A percentile compares a stretch with the other conserved stretches of the same genome.
Evolutionary conservation across 2,888 invertebrate species (phyloP).

Genomic region (Hermaeophaga mercurialis): DNA sequence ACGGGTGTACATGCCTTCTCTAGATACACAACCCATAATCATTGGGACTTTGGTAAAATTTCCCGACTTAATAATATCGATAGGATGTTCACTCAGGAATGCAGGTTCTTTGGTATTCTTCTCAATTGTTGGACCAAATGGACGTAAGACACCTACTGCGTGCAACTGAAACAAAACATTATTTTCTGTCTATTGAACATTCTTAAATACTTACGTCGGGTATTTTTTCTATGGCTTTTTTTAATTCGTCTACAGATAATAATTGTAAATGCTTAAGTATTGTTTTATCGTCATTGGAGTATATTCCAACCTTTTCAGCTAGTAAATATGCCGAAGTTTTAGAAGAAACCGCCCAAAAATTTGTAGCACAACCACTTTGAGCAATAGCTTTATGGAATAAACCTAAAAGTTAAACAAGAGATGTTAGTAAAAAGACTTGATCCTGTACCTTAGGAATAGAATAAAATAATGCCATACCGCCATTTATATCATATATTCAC

Average conservation of each 20-base stretch:
- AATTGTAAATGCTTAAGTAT: constrained; percentile 54
- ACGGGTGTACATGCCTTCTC: constrained; percentile 49
- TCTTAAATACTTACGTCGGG: constrained; percentile 41
- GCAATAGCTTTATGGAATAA: constrained; percentile 52
- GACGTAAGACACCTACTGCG: constrained; percentile 26
- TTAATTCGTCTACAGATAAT: constrained; percentile 51
- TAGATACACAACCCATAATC: constrained; percentile 50
- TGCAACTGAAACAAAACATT: constrained; percentile 26
- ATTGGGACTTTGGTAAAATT: constrained; percentile 52
- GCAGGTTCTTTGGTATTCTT: constrained; percentile 39
- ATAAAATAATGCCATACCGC: too few relatives aligned
- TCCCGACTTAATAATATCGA: constrained; percentile 46
- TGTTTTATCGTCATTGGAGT: constrained; percentile 50
- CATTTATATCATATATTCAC: too few relatives aligned
- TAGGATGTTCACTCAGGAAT: constrained; percentile 48
- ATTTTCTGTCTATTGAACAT: not conserved
- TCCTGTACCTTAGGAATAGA: too few relatives aligned
- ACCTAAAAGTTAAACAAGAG: constrained; percentile 42
- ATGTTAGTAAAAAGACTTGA: too few relatives aligned
- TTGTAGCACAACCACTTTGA: constrained; percentile 51
- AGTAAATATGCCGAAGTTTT: constrained; percentile 44
- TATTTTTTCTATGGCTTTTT: constrained; percentile 51
- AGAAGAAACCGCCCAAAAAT: constrained; percentile 42
- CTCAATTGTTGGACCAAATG: constrained; percentile 45
- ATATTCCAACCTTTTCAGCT: constrained; percentile 53